Evolutionary conservation across 2,797 vertebrate species (phyloP).

Genomic region (Florisuga fusca): DNA sequence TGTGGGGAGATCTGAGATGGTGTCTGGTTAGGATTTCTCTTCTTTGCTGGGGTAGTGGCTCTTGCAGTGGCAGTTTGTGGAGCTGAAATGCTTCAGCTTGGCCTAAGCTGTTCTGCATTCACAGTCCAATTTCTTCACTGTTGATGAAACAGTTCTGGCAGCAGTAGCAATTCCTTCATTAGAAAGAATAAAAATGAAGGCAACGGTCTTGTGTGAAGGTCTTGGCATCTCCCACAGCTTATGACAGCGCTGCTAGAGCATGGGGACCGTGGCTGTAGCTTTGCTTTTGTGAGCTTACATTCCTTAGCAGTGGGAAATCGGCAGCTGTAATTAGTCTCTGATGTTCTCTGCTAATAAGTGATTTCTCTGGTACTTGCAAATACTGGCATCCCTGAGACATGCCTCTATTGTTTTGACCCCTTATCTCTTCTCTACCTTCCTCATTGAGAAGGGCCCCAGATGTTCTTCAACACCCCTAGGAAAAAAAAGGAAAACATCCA

Average conservation of each 20-base stretch:
- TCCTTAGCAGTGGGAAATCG: constrained; percentile 44
- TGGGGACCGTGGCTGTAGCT: background rate
- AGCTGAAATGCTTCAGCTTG: background rate
- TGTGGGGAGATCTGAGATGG: background rate
- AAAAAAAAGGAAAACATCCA: background rate
- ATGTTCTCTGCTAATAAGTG: constrained; percentile 47
- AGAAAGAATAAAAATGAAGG: constrained; percentile 15
- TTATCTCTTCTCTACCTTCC: constrained; percentile 11
- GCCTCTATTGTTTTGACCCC: constrained; percentile 24
- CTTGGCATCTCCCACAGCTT: constrained; percentile 56
- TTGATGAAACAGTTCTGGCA: constrained; percentile 21
- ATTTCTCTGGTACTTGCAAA: constrained; percentile 38
- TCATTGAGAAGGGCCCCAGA: background rate
- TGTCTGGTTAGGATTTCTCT: background rate
- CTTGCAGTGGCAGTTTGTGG: background rate
- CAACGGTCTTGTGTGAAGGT: constrained; percentile 42
- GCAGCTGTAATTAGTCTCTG: constrained; percentile 58
- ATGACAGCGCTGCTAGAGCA: background rate
- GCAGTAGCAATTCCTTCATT: background rate
- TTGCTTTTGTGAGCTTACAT: constrained; percentile 42
- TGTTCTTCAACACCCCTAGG: background rate
- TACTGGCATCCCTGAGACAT: background rate
- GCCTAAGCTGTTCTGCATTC: background rate
- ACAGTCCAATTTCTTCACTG: background rate
- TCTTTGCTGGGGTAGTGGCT: background rate